Base-by-base conservation (phyloP, 1,140 invertebrate genomes). In the Diorhabda carinulata region DNA sequence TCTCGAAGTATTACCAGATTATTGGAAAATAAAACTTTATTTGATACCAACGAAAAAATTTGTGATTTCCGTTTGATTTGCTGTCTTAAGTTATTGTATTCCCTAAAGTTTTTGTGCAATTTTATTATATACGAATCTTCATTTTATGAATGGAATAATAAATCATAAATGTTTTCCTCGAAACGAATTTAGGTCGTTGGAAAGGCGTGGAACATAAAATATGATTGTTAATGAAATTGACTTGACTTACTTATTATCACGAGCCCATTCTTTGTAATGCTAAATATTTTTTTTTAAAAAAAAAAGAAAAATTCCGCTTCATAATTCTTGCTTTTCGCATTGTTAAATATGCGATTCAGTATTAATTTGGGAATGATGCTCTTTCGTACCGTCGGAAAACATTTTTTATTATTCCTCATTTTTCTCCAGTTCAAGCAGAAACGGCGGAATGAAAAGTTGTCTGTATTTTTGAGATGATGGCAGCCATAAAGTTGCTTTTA, bases 261-360 rank as follows among this genome's bases (percentile, higher is more conserved):
- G 47, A 52, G 6, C 47, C 47, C 6, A 8, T 52, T n/a, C 2
- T 52, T n/a, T 52, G 47, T 8, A 52, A 52, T 52, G n/a, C 47
- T 52, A 52, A 52, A 52, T 52, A 52, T 52, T n/a, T n/a, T n/a
- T n/a, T n/a, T n/a, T n/a, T n/a, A n/a, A n/a, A n/a, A 52, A n/a
- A 52, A 52, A 8, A 52, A 52, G 47, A 52, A 52, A 52, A 52
- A 52, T 52, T 52, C n/a, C 47, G n/a, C 47, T 6, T n/a, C 47
- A 52, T 52, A 52, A 52, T 52, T 52, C 47, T 52, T 52, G 47
- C n/a, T 52, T 52, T 52, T n/a, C 47, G n/a, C 47, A 52, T 52
- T 52, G 47, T 52, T 8, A 52, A 52, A 52, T 52, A 52, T 52
- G 47, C 47, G 6, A 52, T 52, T 52, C 47, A 52, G 47, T 52